These are phyloP conservation scores for Arctocebus calabarensis DNA, from an alignment of 2,797 vertebrate species.

Conservation along the genomic window DNA sequence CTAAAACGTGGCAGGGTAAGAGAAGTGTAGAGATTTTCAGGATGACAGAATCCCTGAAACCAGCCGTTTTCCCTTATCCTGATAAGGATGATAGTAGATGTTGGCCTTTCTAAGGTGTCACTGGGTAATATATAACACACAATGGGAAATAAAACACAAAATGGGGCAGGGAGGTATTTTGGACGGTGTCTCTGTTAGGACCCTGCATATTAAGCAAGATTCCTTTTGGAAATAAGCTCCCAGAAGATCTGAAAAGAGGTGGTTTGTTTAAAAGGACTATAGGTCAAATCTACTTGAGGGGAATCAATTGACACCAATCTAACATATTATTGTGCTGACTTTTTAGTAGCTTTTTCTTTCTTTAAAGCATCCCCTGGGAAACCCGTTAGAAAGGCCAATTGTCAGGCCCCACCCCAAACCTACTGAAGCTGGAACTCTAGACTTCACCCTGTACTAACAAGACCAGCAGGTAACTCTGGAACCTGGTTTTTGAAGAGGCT, in stretches of 20 bases:
- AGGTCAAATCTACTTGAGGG: not conserved
- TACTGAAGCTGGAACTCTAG: not conserved
- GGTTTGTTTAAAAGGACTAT: not conserved
- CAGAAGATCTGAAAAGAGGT: not conserved
- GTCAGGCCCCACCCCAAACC: not conserved
- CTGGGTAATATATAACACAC: not conserved
- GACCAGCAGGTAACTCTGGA: not conserved
- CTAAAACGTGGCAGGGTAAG: not conserved
- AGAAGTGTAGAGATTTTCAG: not conserved
- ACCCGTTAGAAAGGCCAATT: not conserved
- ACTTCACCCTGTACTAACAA: not conserved
- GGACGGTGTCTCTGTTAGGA: not conserved
- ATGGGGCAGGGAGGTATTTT: not conserved
- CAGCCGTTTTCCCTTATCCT: not conserved
- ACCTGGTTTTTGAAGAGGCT: not conserved
- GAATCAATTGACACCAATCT: not conserved
- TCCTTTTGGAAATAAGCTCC: not conserved
- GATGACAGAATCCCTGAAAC: not conserved
- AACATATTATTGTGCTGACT: not conserved
- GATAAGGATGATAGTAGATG: not conserved
- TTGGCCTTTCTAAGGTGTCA: not conserved
- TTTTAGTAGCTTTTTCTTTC: not conserved
- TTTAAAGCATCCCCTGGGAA: not conserved
- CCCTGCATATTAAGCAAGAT: not conserved
- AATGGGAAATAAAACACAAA: not conserved